Evolutionary conservation across 2,797 vertebrate species (phyloP), one percentile per base, ranked within the genome.

Genomic region (Cygnus olor): DNA sequence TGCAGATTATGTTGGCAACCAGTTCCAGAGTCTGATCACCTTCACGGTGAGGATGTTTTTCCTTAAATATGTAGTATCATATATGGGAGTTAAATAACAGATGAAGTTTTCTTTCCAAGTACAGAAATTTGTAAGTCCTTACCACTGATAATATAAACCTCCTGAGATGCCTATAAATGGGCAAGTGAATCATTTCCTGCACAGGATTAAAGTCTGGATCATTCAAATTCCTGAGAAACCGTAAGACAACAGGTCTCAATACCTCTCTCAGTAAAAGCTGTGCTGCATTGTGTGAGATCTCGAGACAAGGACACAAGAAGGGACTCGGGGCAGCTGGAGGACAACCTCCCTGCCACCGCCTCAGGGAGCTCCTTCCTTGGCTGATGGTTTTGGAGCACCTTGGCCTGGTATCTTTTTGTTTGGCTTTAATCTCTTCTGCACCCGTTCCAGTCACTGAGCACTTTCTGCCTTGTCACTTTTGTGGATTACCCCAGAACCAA

Each of bases 201-300:
- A 99, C 99, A 53, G 99, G 99, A 97, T 99, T 99, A 85, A 99
- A 99, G 97, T 99, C 99, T 45, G 99, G 99, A 98, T 99, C 99
- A 34, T 99, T 99, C 89, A 99, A 98, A 98, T 99, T 99, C 97
- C 99, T 98, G 93, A 99, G 98, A 98, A 99, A 99, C 99, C 99
- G 99, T 49, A 99, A 96, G 60, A 99, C 99, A 82, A 99, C 99
- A 22, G 99, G 99, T 81, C 99, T 98, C 76, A 99, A 98, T 25
- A 99, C 99, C 99, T 99, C 47, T 49, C 47, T 24, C 47, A 49
- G 47, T 49, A 49, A 49, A 49, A 24, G 34, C 9, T 9, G 73
- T 0, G 14, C 83, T 60, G 45, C 2, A 0, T 38, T 34, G 40
- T 42, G 65, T 2, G 4, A 65, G 51, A 20, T 42, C 44, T 64